phyloP scores from a whole-genome alignment of 2,888 invertebrate genomes.

The Catotricha subobsoleta region DNA sequence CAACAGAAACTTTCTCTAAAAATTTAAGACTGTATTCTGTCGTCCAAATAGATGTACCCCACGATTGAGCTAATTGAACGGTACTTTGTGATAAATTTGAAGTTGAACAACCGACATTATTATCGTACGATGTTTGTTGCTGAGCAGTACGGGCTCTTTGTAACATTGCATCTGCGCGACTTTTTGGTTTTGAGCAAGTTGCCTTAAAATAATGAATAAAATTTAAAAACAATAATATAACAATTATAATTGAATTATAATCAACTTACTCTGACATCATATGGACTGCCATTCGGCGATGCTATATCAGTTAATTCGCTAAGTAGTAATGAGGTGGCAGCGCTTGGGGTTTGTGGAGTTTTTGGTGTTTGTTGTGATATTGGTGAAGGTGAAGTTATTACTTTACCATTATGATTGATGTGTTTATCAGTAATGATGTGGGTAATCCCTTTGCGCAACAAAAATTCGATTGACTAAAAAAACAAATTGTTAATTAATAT shows the following conservation, averaged over 20 bases:
- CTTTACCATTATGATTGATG: slow-evolving; percentile 7
- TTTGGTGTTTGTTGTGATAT: slow-evolving; percentile 19
- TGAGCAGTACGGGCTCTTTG: slow-evolving; percentile 38
- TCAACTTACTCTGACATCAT: slow-evolving; percentile 10
- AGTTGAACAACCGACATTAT: slow-evolving; percentile 26
- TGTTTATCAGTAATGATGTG: slow-evolving; percentile 28
- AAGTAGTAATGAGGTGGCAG: slow-evolving; percentile 7
- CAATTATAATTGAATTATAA: not conserved
- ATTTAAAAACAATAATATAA: not conserved
- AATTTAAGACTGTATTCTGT: slow-evolving; percentile 40
- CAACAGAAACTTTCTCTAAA: slow-evolving; percentile 46
- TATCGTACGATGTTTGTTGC: slow-evolving; percentile 14
- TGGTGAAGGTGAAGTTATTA: slow-evolving; percentile 8
- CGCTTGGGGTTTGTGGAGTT: slow-evolving; percentile 20
- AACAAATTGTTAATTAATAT: not conserved
- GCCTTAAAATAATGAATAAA: slow-evolving; percentile 7
- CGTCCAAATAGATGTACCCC: slow-evolving; percentile 36
- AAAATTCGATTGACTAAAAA: slow-evolving; percentile 21
- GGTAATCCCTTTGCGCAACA: slow-evolving; percentile 25
- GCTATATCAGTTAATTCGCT: slow-evolving; percentile 4
- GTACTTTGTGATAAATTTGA: slow-evolving; percentile 21
- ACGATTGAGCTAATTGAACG: slow-evolving; percentile 33
- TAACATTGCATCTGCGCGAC: slow-evolving; percentile 66
- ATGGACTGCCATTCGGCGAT: slow-evolving; percentile 4
- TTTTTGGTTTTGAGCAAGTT: slow-evolving; percentile 14